Percentiles rank a stretch among this genome's conserved stretches.
Conservation (phyloP, 2,113 vertebrate species). For the Scopus umbretta region DNA sequence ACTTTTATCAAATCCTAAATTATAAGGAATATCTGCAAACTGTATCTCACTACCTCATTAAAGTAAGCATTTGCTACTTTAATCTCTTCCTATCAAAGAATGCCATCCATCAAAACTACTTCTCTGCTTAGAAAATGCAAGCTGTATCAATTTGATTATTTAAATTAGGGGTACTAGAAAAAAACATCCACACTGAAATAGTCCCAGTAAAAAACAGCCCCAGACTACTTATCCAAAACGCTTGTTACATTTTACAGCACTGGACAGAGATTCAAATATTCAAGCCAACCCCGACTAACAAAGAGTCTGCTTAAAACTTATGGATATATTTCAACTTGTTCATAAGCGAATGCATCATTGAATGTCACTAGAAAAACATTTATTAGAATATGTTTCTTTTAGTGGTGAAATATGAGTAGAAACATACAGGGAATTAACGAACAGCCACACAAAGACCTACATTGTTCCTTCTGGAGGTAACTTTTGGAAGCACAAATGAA, state of each 20-base stretch:
- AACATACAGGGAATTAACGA: background rate
- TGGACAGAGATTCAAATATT: slow-evolving; percentile 5
- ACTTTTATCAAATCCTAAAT: background rate
- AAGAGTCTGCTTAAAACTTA: background rate
- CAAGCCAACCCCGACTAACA: slow-evolving; percentile 2
- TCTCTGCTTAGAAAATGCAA: background rate
- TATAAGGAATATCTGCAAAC: background rate
- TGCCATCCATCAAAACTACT: background rate
- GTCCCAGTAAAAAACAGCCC: background rate
- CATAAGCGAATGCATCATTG: background rate
- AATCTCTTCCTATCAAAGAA: background rate
- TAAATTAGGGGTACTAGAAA: background rate
- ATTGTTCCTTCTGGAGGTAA: background rate
- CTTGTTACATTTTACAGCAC: slow-evolving; percentile 27
- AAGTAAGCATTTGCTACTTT: background rate
- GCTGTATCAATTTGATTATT: background rate
- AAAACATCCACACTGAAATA: background rate
- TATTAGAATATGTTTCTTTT: background rate
- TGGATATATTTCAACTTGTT: background rate
- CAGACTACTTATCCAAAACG: background rate
- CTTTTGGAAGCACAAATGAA: background rate
- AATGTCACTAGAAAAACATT: background rate
- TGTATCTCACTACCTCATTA: slow-evolving; percentile 1
- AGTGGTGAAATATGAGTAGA: background rate
- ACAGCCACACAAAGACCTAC: background rate